phyloP scores from a whole-genome alignment of 1,140 invertebrate species.

The Plectus sambesii region DNA sequence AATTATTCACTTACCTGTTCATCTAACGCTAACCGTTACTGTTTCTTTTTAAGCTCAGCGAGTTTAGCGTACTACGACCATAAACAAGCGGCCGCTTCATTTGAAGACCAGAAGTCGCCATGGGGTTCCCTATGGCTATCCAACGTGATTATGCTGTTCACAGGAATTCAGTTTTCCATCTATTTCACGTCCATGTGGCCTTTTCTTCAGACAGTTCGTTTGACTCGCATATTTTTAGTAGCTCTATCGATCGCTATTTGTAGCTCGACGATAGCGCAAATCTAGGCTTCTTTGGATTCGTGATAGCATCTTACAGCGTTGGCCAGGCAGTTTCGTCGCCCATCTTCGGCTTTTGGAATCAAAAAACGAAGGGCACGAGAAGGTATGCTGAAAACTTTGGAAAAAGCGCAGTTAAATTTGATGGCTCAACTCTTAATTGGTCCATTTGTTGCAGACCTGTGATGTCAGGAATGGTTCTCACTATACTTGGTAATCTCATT shows the following conservation, averaged over 20 bases:
- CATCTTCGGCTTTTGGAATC: constrained; percentile 24
- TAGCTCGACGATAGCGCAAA: constrained; percentile 20
- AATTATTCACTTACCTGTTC: too few relatives aligned
- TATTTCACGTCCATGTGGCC: constrained; percentile 25
- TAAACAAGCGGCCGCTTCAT: too few relatives aligned
- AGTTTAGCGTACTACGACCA: too few relatives aligned
- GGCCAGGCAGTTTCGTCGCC: constrained; percentile 19
- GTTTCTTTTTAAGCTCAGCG: too few relatives aligned
- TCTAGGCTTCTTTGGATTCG: constrained; percentile 23
- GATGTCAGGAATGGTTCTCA: constrained; percentile 14
- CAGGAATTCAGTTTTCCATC: constrained; percentile 20
- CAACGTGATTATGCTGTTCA: constrained; percentile 20
- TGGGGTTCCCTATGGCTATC: constrained; percentile 25
- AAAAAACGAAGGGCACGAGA: constrained; percentile 22
- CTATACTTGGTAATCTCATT: constrained; percentile 16
- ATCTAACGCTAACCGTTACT: too few relatives aligned
- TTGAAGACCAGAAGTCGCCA: constrained; percentile 18
- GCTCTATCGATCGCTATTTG: constrained; percentile 1
- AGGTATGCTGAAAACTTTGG: too few relatives aligned
- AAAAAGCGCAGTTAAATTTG: too few relatives aligned
- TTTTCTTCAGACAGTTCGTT: constrained; percentile 18
- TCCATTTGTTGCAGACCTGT: too few relatives aligned
- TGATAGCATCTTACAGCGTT: constrained; percentile 17
- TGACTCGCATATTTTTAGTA: too few relatives aligned
- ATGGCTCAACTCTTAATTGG: too few relatives aligned